phyloP scores from a whole-genome alignment of 2,113 vertebrate genomes.

The Clupea harengus region DNA sequence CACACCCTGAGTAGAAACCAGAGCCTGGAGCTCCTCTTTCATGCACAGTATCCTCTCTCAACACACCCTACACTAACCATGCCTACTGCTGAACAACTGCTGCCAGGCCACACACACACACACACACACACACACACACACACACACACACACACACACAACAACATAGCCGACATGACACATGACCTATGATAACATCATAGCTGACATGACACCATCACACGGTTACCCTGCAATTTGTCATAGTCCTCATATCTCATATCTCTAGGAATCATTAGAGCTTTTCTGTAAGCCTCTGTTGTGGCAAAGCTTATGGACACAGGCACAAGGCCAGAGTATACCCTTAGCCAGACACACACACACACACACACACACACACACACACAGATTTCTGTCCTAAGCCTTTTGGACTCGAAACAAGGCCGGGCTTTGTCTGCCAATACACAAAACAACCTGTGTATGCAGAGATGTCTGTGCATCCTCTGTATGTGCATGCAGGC shows the following conservation, averaged over 20 bases:
- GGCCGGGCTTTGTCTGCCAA: constrained; percentile 24
- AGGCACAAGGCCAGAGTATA: not conserved
- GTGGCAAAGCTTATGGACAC: not conserved
- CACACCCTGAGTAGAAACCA: not conserved
- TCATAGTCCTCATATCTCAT: not conserved
- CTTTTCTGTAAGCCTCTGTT: not conserved
- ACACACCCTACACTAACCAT: not conserved
- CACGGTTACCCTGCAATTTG: not conserved
- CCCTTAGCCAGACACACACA: not conserved
- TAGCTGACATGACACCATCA: not conserved
- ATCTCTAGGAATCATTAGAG: not conserved
- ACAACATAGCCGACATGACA: not conserved
- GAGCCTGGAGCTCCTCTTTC: constrained; percentile 18
- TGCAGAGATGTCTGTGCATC: not conserved
- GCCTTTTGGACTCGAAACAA: constrained; percentile 25
- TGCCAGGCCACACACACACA: not conserved
- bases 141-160: not conserved
- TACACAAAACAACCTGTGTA: constrained; percentile 8
- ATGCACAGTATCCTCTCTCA: constrained; percentile 9
- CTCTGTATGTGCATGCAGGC: not conserved
- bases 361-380: constrained; percentile 23
- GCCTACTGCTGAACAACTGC: not conserved
- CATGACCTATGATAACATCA: not conserved
- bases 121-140: not conserved
- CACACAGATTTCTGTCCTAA: constrained; percentile 2